phyloP scores from a whole-genome alignment of 2,888 invertebrate genomes.

The Dugesia japonica region DNA sequence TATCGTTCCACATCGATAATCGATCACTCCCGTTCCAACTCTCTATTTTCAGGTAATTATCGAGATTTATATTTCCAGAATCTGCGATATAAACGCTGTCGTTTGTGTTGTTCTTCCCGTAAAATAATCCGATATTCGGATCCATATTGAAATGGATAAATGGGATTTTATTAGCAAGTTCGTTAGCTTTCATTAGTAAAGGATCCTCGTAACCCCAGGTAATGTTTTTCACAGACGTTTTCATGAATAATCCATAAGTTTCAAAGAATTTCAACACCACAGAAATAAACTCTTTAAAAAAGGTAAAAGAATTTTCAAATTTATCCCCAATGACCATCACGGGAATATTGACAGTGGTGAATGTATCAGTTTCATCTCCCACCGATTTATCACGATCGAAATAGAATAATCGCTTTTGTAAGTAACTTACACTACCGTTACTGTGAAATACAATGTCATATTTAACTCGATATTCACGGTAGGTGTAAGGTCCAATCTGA shows the following conservation, averaged over 20 bases:
- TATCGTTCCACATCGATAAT: slow-evolving; percentile 40
- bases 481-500: slow-evolving; percentile 35
- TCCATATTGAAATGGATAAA: background rate
- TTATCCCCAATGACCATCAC: slow-evolving; percentile 49
- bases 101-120: slow-evolving; percentile 20
- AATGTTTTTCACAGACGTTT: slow-evolving; percentile 46
- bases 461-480: slow-evolving; percentile 41
- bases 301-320: background rate
- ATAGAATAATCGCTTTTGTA: slow-evolving; percentile 57
- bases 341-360: slow-evolving; percentile 62
- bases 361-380: slow-evolving; percentile 57
- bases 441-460: slow-evolving; percentile 60
- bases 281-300: background rate
- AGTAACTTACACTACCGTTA: slow-evolving; percentile 58
- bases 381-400: slow-evolving; percentile 57
- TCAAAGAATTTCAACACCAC: background rate
- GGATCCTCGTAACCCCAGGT: slow-evolving; percentile 65
- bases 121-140: background rate
- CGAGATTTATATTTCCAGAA: background rate
- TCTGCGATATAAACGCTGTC: background rate
- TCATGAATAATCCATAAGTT: slow-evolving; percentile 37
- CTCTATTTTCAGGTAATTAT: background rate
- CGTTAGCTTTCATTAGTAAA: background rate
- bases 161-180: background rate
- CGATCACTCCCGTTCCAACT: background rate